Evolutionary conservation across 2,888 invertebrate genomes (phyloP), one percentile per base, ranked within the genome.

Genomic region (Lordiphosa fenestrarum): DNA sequence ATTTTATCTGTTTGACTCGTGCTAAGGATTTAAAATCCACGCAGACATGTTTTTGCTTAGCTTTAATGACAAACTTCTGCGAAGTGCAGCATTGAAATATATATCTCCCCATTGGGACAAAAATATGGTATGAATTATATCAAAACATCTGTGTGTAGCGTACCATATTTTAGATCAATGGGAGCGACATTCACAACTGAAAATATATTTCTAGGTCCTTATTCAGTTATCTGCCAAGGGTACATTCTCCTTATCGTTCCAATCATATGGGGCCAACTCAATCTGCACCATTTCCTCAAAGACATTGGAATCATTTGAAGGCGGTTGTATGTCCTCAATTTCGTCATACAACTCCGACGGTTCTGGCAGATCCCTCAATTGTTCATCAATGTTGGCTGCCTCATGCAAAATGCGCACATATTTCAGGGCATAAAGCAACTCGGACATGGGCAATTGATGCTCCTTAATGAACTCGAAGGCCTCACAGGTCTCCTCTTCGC

Each of bases 1-100:
- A 71, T 64, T 80, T 71, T 71, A 76, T 76, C 69, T 69, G 47
- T 71, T 69, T 80, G 55, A 54, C 55, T 66, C 73, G 76, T 80
- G 80, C 56, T 55, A 37, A 36, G 62, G 44, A 39, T 37, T 40
- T 15, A 23, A 40, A 60, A 38, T 44, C 10, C 10, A 44, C 44
- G 33, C 33, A 33, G 44, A 44, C 44, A 33, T 30, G 9, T 30
- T 30, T 30, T 30, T 30, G 30, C 30, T 30, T 30, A 3, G 30
- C 9, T 30, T 30, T 30, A 30, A 30, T 30, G 30, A 30, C 30
- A 9, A 30, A 30, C 9, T 30, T 30, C 9, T 7, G 30, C 3
- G 9, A 30, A 30, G 9, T 30, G 30, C 7, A 1, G 9, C 9
- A 9, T 9, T 30, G 30, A 30, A 30, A 30, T 9, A 9, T 30